Percentiles rank a stretch among this genome's conserved stretches.
Evolutionary conservation across 2,888 invertebrate genomes (phyloP).

Genomic region (Apantesis nais): DNA sequence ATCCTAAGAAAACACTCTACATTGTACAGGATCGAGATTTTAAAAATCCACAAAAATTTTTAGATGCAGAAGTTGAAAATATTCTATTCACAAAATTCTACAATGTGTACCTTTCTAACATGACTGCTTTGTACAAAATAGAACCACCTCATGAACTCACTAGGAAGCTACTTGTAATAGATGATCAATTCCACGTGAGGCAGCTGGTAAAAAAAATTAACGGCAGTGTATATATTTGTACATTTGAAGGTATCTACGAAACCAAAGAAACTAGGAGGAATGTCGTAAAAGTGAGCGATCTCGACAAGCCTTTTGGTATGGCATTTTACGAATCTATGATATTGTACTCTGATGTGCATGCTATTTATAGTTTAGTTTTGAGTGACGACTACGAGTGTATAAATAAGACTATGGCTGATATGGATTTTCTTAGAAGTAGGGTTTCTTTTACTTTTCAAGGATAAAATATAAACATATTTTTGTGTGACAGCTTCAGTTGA

Average conservation of each 20-base stretch:
- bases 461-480: no score
- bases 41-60: background rate
- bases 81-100: background rate
- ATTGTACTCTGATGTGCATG: constrained; percentile 8
- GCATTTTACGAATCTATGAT: constrained; percentile 4
- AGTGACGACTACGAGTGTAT: constrained; percentile 1
- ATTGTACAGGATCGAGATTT: constrained; percentile 1
- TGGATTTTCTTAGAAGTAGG: background rate
- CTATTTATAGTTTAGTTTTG: constrained; percentile 3
- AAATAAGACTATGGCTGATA: background rate
- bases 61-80: constrained; percentile 2
- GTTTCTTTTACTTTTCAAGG: background rate
- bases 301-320: constrained; percentile 6
- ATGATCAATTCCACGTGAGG: background rate
- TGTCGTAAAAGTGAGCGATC: background rate
- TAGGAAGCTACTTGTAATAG: background rate
- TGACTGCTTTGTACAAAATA: constrained; percentile 5
- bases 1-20: constrained; percentile 9
- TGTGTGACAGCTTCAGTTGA: no score
- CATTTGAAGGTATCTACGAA: constrained; percentile 11
- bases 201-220: background rate
- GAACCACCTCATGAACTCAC: background rate
- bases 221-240: constrained; percentile 1
- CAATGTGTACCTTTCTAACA: constrained; percentile 2
- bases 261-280: background rate